Evolutionary conservation across 2,797 vertebrate genomes (phyloP).

Genomic region (Acipenser transmontanus): DNA sequence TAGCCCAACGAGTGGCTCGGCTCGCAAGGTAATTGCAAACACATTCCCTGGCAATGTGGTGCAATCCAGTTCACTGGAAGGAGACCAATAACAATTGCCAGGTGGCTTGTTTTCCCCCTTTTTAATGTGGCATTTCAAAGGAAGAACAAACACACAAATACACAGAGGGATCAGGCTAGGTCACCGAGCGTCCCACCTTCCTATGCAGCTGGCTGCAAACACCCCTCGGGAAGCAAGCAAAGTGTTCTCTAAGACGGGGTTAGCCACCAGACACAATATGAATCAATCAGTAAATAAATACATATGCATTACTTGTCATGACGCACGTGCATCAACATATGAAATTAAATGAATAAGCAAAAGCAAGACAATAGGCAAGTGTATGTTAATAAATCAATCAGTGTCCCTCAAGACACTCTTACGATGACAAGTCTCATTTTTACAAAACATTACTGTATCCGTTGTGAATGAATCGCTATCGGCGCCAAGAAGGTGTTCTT

Average conservation of each 20-base stretch:
- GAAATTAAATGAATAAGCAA: no score
- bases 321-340: no score
- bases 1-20: constrained; percentile 9
- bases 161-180: neutral
- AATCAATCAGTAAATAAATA: no score
- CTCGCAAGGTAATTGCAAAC: constrained; percentile 12
- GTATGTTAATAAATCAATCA: no score
- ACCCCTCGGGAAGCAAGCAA: neutral
- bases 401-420: no score
- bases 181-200: neutral
- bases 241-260: neutral
- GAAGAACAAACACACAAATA: neutral
- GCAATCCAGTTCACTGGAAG: constrained; percentile 4
- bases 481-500: no score
- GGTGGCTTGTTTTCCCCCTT: neutral
- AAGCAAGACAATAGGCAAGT: no score
- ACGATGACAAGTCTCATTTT: no score
- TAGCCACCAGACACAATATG: no score
- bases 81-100: neutral
- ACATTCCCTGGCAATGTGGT: constrained; percentile 6
- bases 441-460: no score
- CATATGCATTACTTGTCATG: no score
- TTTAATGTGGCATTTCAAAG: neutral
- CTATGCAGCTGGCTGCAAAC: neutral
- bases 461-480: no score